Conservation (phyloP, 2,888 invertebrate genomes). For the Sthenelais limicola region DNA sequence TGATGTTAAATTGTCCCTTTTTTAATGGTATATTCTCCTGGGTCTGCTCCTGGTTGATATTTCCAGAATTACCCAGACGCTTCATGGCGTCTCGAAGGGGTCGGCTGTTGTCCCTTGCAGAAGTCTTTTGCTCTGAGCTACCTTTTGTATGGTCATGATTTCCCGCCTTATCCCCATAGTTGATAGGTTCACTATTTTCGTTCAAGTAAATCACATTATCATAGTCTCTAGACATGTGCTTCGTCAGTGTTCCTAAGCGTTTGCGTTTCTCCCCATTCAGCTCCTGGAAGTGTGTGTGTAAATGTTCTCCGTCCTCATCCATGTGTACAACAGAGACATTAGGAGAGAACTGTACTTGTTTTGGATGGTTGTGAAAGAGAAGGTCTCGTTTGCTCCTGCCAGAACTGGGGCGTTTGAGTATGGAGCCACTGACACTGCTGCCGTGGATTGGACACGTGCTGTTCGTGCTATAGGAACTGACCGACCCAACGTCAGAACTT, state of each 20-base stretch:
- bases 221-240: slow-evolving; percentile 2
- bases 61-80: neutral
- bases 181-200: neutral
- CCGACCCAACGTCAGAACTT: slow-evolving; percentile 18
- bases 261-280: slow-evolving; percentile 29
- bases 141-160: neutral
- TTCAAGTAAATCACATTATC: neutral
- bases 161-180: neutral
- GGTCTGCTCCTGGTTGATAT: neutral
- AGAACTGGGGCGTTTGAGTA: slow-evolving; percentile 14
- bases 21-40: slow-evolving; percentile 2
- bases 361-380: neutral
- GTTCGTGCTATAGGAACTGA: slow-evolving; percentile 1
- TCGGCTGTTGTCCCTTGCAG: neutral
- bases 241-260: neutral
- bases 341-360: slow-evolving; percentile 39
- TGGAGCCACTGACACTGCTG: neutral
- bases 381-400: neutral
- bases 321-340: slow-evolving; percentile 41
- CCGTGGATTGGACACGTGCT: neutral
- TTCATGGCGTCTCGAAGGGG: neutral
- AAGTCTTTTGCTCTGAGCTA: neutral
- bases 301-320: slow-evolving; percentile 39
- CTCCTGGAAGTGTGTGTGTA: slow-evolving; percentile 12
- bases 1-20: slow-evolving; percentile 30